Percentiles rank a stretch among this genome's conserved stretches.
phyloP scores from a whole-genome alignment of 2,888 invertebrate species.

The Standfussiana lucernea region DNA sequence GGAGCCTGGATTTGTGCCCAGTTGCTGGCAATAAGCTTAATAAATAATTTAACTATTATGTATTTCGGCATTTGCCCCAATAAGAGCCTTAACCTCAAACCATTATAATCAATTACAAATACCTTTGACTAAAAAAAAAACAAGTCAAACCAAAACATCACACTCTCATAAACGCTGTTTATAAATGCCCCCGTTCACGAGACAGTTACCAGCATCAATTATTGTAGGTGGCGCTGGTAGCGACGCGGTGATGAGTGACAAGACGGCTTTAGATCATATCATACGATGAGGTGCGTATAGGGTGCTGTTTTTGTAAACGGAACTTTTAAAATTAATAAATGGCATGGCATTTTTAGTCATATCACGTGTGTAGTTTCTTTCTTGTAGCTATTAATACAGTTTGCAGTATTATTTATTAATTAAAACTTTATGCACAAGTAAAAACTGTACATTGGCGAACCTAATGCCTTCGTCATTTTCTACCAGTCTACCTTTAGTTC shows the following conservation, averaged over 20 bases:
- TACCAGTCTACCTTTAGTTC: no score
- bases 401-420: no score
- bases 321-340: background rate
- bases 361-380: background rate
- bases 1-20: no score
- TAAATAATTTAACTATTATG: no score
- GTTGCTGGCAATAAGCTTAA: no score
- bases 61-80: background rate
- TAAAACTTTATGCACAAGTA: no score
- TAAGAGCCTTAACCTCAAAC: background rate
- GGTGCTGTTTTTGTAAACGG: slow-evolving; percentile 61
- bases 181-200: slow-evolving; percentile 73
- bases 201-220: slow-evolving; percentile 79
- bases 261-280: slow-evolving; percentile 84
- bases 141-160: slow-evolving; percentile 54
- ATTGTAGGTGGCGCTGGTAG: slow-evolving; percentile 77
- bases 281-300: slow-evolving; percentile 73
- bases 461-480: no score
- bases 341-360: background rate
- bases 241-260: slow-evolving; percentile 82
- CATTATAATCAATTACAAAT: slow-evolving; percentile 50
- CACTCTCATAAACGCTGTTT: slow-evolving; percentile 62
- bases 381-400: background rate
- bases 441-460: no score
- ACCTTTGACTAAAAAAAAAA: slow-evolving; percentile 46